A percentile compares a stretch with the other conserved stretches of the same genome.
Evolutionary conservation across 2,888 invertebrate genomes (phyloP).

Genomic region (Microctonus aethiopoides): DNA sequence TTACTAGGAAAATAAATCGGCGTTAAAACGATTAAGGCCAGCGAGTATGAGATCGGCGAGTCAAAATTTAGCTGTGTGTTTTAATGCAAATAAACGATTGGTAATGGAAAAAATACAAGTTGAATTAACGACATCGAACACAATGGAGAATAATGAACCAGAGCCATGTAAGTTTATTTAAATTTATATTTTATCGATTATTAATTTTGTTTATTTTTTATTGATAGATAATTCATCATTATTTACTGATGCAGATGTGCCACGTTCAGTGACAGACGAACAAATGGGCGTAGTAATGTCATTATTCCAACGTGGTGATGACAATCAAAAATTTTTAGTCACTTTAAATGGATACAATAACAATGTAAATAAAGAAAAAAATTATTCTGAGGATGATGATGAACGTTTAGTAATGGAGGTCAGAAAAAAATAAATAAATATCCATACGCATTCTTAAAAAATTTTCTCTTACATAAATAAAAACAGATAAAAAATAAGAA

Average conservation of each 20-base stretch:
- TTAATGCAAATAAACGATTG: conserved; percentile 59
- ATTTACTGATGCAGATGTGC: conserved; percentile 52
- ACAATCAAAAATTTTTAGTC: conserved; percentile 64
- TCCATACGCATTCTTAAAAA: too few species aligned
- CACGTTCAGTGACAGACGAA: conserved; percentile 56
- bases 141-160: conserved; percentile 39
- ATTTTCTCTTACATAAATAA: background rate
- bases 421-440: conserved; percentile 27
- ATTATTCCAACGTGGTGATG: conserved; percentile 61
- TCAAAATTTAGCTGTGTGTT: conserved; percentile 62
- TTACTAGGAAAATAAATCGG: conserved; percentile 55
- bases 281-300: conserved; percentile 63
- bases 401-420: conserved; percentile 59
- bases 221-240: conserved; percentile 22
- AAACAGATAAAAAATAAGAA: too few species aligned
- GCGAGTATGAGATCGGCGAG: conserved; percentile 49
- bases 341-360: conserved; percentile 64
- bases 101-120: conserved; percentile 65
- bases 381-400: conserved; percentile 53
- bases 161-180: conserved; percentile 56
- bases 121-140: conserved; percentile 52
- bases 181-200: too few species aligned
- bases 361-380: conserved; percentile 55
- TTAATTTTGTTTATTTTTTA: background rate
- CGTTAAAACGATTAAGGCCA: conserved; percentile 49